Evolutionary conservation across 2,113 vertebrate species (phyloP).

Genomic region (Salvator merianae): DNA sequence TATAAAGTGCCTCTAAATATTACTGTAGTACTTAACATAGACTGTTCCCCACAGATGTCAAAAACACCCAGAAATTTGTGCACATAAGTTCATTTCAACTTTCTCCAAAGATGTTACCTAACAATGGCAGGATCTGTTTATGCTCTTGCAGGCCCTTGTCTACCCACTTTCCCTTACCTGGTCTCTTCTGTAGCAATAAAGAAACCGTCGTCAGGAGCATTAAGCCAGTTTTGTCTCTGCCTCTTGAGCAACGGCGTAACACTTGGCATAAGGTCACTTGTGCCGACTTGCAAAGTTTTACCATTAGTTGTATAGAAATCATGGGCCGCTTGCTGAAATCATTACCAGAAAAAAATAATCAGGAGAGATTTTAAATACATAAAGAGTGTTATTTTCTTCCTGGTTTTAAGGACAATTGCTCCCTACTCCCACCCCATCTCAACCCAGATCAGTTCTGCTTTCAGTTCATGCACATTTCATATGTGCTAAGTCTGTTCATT

Average conservation of each 20-base stretch:
- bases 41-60: not conserved
- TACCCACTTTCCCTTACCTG: conserved; percentile 77
- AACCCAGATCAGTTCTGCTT: not conserved
- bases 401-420: not conserved
- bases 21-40: not conserved
- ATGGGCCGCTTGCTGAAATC: conserved; percentile 67
- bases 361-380: conserved; percentile 12
- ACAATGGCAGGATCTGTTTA: not conserved
- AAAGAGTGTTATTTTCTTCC: not conserved
- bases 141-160: not conserved
- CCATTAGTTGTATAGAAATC: conserved; percentile 80
- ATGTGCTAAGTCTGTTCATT: not conserved
- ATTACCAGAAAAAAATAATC: conserved; percentile 45
- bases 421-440: not conserved
- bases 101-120: not conserved
- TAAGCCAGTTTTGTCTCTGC: conserved; percentile 89
- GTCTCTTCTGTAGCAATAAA: conserved; percentile 91
- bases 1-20: not conserved
- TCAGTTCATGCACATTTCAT: not conserved
- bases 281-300: conserved; percentile 70
- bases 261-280: conserved; percentile 73
- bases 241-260: conserved; percentile 84
- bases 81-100: not conserved
- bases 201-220: conserved; percentile 89
- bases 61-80: not conserved